Evolutionary conservation across 1,140 invertebrate genomes (phyloP).

Genomic region (Lepidurus apus): DNA sequence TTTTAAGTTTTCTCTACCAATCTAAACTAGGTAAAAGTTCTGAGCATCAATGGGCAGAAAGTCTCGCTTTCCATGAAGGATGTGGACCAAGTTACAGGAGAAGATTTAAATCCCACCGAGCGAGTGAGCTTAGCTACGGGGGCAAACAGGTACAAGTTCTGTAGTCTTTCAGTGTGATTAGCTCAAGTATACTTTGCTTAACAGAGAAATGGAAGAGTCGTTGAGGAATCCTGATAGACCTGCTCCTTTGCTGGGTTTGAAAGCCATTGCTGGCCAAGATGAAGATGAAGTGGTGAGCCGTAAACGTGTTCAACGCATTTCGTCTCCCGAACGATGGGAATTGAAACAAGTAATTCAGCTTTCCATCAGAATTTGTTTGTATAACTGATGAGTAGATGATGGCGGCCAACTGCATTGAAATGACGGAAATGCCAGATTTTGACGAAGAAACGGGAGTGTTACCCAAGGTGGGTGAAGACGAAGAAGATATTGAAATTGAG

Average conservation of each 20-base stretch:
- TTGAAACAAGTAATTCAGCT: slow-evolving; percentile 49
- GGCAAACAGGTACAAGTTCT: slow-evolving; percentile 31
- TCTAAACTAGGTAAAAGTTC: slow-evolving; percentile 61
- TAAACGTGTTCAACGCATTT: slow-evolving; percentile 81
- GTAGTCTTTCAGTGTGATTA: background rate
- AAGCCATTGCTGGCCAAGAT: slow-evolving; percentile 56
- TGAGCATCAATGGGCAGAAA: slow-evolving; percentile 86
- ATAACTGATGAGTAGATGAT: slow-evolving; percentile 57
- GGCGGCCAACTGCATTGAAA: slow-evolving; percentile 74
- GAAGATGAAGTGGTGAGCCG: slow-evolving; percentile 69
- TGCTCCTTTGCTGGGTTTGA: slow-evolving; percentile 61
- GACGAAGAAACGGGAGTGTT: slow-evolving; percentile 81
- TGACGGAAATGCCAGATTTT: slow-evolving; percentile 84
- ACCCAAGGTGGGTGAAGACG: slow-evolving; percentile 83
- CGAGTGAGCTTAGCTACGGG: slow-evolving; percentile 38
- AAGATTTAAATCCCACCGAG: slow-evolving; percentile 83
- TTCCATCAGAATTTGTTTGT: background rate
- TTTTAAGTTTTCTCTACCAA: slow-evolving; percentile 43
- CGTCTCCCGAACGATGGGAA: slow-evolving; percentile 84
- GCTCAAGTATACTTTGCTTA: slow-evolving; percentile 20
- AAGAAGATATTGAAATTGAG: slow-evolving; percentile 99
- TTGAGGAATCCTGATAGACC: slow-evolving; percentile 79
- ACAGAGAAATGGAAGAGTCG: slow-evolving; percentile 37
- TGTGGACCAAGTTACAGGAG: slow-evolving; percentile 90
- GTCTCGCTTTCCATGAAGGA: slow-evolving; percentile 98